These are phyloP conservation scores for Acholoe squamosa DNA, from an alignment of 2,888 invertebrate genomes.

Conservation along the genomic window DNA sequence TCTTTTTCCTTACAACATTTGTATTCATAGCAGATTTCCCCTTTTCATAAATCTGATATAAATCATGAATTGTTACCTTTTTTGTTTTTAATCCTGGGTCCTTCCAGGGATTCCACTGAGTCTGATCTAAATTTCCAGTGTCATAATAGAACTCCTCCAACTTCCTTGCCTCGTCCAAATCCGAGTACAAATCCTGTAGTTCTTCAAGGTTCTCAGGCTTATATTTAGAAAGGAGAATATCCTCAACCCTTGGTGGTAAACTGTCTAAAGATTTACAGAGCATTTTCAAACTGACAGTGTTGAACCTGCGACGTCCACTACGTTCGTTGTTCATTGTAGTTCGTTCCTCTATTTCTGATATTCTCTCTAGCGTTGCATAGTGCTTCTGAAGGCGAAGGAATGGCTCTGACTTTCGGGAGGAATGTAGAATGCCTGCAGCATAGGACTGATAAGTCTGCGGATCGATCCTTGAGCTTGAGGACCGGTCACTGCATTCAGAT, in stretches of 20 bases:
- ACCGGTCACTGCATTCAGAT: slow-evolving; percentile 76
- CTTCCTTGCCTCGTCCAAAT: slow-evolving; percentile 90
- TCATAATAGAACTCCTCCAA: slow-evolving; percentile 93
- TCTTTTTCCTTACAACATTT: slow-evolving; percentile 51
- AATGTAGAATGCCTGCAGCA: slow-evolving; percentile 85
- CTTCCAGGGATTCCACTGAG: slow-evolving; percentile 88
- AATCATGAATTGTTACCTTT: slow-evolving; percentile 94
- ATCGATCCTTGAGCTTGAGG: slow-evolving; percentile 76
- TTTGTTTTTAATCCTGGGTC: slow-evolving; percentile 89
- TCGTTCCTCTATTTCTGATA: slow-evolving; percentile 84
- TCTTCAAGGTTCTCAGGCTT: slow-evolving; percentile 87
- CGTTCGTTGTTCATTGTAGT: slow-evolving; percentile 58
- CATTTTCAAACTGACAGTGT: slow-evolving; percentile 63
- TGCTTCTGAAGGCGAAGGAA: slow-evolving; percentile 93
- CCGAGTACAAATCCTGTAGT: slow-evolving; percentile 89
- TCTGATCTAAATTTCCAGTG: slow-evolving; percentile 89
- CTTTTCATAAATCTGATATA: slow-evolving; percentile 83
- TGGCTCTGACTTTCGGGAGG: slow-evolving; percentile 89
- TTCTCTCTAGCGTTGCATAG: slow-evolving; percentile 92
- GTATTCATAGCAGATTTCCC: slow-evolving; percentile 63
- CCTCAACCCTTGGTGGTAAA: slow-evolving; percentile 51
- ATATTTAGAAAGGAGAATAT: slow-evolving; percentile 65
- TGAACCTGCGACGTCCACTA: slow-evolving; percentile 53
- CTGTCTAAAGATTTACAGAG: background rate
- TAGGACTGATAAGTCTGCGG: slow-evolving; percentile 81